Base-by-base conservation (phyloP, 2,888 invertebrate species). In the Abrostola triplasia region DNA sequence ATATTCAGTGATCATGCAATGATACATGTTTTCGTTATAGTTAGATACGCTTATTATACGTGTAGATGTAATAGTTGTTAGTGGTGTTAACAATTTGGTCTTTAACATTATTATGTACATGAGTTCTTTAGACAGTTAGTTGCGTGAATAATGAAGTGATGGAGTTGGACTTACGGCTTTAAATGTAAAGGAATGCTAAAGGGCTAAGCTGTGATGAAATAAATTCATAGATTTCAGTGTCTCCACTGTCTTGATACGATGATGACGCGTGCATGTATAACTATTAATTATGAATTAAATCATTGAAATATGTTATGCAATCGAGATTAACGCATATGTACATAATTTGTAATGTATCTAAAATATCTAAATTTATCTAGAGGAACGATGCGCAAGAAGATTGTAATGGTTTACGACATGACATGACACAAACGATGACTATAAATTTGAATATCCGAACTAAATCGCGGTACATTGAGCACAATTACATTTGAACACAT, bases 401-500 rank as follows among this genome's bases (percentile, higher is more conserved):
- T 55, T 67, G 58, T 54, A 64, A 73, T 73, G 67, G 38, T 69
- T 68, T 64, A 73, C 38, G 69, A 60, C 36, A 70, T 73, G 70
- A 67, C 70, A 70, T 59, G 62, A 67, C 61, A 68, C 52, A 68
- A 71, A 64, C 40, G 70, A 67, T 60, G 62, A 76, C 53, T 69
- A 73, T 73, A 70, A 75, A 73, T 76, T 80, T 77, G 80, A 81
- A 79, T 81, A 81, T 76, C 77, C 64, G 76, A 83, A 85, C 75
- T 78, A 83, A 81, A 78, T 80, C 78, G 84, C 81, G 84, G 84
- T 82, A 84, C 77, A 88, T 92, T 93, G 92, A 92, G 92, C 92
- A 92, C 88, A 89, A 88, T 90, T 88, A 89, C 86, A 84, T 84
- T 88, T 91, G 92, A 93, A 92, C 92, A 92, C 92, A 92, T 91